These are phyloP conservation scores for Lagria hirta DNA, from an alignment of 2,888 invertebrate genomes.

Conservation along the genomic window DNA sequence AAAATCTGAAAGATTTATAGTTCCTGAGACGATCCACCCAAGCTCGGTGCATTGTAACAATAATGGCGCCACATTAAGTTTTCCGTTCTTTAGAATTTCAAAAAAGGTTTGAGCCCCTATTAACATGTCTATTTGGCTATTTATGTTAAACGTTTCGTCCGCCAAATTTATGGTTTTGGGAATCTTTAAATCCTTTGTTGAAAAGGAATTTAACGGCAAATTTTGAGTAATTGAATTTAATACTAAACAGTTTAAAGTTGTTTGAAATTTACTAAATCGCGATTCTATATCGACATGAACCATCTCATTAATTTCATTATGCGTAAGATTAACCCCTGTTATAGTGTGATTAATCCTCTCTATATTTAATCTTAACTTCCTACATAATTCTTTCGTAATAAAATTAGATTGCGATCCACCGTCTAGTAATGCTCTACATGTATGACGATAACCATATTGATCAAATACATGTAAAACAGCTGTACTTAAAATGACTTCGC, in stretches of 20 bases:
- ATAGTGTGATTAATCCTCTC: background rate
- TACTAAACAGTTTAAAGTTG: background rate
- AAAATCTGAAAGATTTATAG: background rate
- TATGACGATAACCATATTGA: too few relatives aligned
- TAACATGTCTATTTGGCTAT: conserved; percentile 5
- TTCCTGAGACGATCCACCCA: conserved; percentile 17
- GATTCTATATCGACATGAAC: background rate
- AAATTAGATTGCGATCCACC: conserved; percentile 2
- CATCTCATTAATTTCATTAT: background rate
- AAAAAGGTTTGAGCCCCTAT: conserved; percentile 7
- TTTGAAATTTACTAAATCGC: background rate
- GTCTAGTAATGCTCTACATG: background rate
- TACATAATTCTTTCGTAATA: conserved; percentile 2
- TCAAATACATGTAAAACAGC: too few relatives aligned
- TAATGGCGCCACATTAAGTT: background rate
- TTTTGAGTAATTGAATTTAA: background rate
- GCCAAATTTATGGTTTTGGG: background rate
- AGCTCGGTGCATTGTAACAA: conserved; percentile 8
- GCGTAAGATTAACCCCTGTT: background rate
- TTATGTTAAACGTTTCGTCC: background rate
- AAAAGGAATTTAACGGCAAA: background rate
- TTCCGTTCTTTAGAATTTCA: conserved; percentile 4
- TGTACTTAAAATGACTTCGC: too few relatives aligned
- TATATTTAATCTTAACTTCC: background rate
- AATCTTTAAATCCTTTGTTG: background rate